A percentile compares a stretch with the other conserved stretches of the same genome.
Conservation (phyloP, 2,113 vertebrate genomes). For the Lamprologus callipterus region DNA sequence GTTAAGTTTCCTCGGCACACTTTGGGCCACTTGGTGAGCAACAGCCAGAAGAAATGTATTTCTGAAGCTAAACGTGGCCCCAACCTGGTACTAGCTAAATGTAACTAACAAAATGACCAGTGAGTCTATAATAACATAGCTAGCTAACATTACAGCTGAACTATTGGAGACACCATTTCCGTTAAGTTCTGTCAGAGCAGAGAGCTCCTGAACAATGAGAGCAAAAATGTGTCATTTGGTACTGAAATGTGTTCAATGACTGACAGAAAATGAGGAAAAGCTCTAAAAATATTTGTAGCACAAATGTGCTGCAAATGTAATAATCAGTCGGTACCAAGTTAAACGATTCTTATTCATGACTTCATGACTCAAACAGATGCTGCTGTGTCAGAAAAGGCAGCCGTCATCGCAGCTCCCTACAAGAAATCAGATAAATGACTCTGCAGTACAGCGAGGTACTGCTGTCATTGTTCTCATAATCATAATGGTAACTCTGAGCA, state of each 20-base stretch:
- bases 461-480: constrained; percentile 1
- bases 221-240: background rate
- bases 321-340: background rate
- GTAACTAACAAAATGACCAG: background rate
- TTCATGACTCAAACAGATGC: background rate
- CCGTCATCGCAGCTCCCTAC: background rate
- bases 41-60: background rate
- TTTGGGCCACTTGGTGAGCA: background rate
- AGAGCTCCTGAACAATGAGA: background rate
- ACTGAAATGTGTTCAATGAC: background rate
- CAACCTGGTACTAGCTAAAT: background rate
- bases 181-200: background rate
- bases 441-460: background rate
- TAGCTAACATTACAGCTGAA: background rate
- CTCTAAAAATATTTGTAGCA: background rate
- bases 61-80: background rate
- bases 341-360: background rate
- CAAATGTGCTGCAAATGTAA: background rate
- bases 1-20: background rate
- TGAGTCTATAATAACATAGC: background rate
- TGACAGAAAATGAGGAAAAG: background rate
- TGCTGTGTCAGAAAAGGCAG: background rate
- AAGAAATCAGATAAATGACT: constrained; percentile 1
- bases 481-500: background rate
- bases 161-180: background rate